A percentile compares a stretch with the other conserved stretches of the same genome.
phyloP scores from a whole-genome alignment of 2,797 vertebrate genomes.

The Schizothorax lantsangensis region DNA sequence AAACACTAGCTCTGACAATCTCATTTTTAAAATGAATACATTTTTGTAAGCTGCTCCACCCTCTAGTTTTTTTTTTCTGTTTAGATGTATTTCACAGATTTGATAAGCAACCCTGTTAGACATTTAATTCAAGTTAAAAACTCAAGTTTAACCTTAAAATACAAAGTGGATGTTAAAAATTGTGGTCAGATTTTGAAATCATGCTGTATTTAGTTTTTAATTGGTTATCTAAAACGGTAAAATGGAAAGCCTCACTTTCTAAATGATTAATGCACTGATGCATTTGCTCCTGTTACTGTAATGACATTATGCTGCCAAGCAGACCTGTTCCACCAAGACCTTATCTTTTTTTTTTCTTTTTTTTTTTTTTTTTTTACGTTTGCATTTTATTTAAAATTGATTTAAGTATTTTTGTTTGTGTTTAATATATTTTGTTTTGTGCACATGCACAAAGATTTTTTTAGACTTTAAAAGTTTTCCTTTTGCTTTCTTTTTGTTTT shows the following conservation, averaged over 20 bases:
- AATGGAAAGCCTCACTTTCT: neutral
- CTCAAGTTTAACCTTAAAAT: neutral
- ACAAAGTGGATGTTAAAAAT: neutral
- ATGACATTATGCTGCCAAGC: slow-evolving; percentile 30
- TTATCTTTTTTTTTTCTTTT: neutral
- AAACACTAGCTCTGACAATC: slow-evolving; percentile 63
- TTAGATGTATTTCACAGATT: slow-evolving; percentile 15
- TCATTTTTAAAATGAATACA: slow-evolving; percentile 48
- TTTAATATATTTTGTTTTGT: slow-evolving; percentile 72
- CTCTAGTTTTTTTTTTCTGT: neutral
- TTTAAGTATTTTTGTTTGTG: slow-evolving; percentile 43
- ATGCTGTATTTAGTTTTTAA: neutral
- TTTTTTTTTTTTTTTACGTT: slow-evolving; percentile 6
- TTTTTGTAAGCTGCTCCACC: slow-evolving; percentile 56
- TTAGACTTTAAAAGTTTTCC: slow-evolving; percentile 85
- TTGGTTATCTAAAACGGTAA: neutral
- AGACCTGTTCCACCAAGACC: slow-evolving; percentile 42
- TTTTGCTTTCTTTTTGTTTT: slow-evolving; percentile 80
- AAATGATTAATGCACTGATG: slow-evolving; percentile 5
- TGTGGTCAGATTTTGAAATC: neutral
- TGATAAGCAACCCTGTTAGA: neutral
- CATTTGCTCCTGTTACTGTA: slow-evolving; percentile 28
- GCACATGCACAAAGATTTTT: slow-evolving; percentile 76
- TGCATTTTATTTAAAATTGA: slow-evolving; percentile 11
- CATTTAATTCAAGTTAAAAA: neutral